Evolutionary conservation across 2,888 invertebrate genomes (phyloP).

Genomic region (Byasa hedistus): DNA sequence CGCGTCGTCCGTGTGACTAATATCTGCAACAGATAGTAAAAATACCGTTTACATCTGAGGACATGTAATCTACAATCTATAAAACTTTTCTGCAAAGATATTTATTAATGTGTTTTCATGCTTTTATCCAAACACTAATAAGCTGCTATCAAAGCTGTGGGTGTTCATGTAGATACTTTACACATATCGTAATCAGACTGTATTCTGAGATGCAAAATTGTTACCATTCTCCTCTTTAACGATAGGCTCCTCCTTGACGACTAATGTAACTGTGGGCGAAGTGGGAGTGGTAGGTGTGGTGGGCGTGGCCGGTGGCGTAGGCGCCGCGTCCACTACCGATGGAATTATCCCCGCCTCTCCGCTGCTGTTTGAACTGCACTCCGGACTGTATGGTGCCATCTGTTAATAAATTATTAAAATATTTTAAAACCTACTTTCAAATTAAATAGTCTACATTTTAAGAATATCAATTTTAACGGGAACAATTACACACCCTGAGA

Average conservation of each 20-base stretch:
- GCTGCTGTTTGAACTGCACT: slow-evolving; percentile 80
- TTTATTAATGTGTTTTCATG: too few relatives aligned
- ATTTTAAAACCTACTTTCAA: background rate
- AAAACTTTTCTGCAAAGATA: too few relatives aligned
- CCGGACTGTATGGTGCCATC: slow-evolving; percentile 81
- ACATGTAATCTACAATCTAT: too few relatives aligned
- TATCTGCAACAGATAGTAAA: slow-evolving; percentile 43
- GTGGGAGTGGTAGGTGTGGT: slow-evolving; percentile 60
- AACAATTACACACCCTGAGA: slow-evolving; percentile 58
- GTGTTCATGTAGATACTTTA: too few relatives aligned
- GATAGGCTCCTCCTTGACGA: slow-evolving; percentile 52
- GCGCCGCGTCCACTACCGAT: slow-evolving; percentile 37
- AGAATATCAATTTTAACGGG: too few relatives aligned
- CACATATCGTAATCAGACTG: too few relatives aligned
- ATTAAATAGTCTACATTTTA: too few relatives aligned
- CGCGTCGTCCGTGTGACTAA: slow-evolving; percentile 65
- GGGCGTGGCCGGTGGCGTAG: slow-evolving; percentile 54
- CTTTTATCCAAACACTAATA: too few relatives aligned
- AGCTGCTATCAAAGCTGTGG: too few relatives aligned
- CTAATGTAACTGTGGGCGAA: slow-evolving; percentile 42
- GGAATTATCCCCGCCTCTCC: slow-evolving; percentile 54
- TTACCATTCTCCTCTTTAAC: slow-evolving; percentile 51
- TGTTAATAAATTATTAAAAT: slow-evolving; percentile 35
- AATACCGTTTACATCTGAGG: too few relatives aligned
- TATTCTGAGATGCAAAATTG: too few relatives aligned